Evolutionary conservation across 2,888 invertebrate genomes (phyloP), one percentile per base, ranked within the genome.

Genomic region (Pyrocoelia pectoralis): DNA sequence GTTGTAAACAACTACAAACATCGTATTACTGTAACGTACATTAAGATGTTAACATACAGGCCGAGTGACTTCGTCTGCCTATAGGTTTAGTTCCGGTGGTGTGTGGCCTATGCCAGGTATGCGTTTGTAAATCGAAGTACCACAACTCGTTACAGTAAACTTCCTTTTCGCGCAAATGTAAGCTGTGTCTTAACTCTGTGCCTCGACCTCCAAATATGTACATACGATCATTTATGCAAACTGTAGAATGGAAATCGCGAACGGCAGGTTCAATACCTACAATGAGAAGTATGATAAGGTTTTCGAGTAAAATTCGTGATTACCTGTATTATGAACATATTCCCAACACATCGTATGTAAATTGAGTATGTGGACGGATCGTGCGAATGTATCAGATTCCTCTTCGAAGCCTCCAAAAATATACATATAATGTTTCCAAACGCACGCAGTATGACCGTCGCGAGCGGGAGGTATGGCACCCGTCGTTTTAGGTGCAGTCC

Each of bases 371-470:
- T 90, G 92, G 0, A 94, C 88, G 73, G 92, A 91, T 75, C 90
- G 88, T 4, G 93, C 91, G 80, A 93, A 95, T 66, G 89, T 86
- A 76, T 92, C 90, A 40, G 89, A 86, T 56, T 89, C 88, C 77
- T 95, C 95, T 77, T 95, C 94, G 82, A 92, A 97, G 0, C 97
- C 97, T 19, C 95, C 96, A 83, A 94, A 95, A 64, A 97, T 88
- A 75, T 90, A 93, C 95, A 96, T 95, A 74, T 84, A 87, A 73
- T 90, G 86, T 57, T 85, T 84, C 70, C 93, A 89, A 0, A 94
- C 83, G 77, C 94, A 94, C 1, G 96, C 95, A 0, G 95, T 91
- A 79, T 97, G 97, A 0, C 97, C 97, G 81, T 97, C 97, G 72
- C 95, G 86, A 0, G 94, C 91, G 60, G 89, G 88, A 0, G 97